Evolutionary conservation across 2,888 invertebrate genomes (phyloP), one percentile per base, ranked within the genome.

Genomic region (Ormyrus labotus): DNA sequence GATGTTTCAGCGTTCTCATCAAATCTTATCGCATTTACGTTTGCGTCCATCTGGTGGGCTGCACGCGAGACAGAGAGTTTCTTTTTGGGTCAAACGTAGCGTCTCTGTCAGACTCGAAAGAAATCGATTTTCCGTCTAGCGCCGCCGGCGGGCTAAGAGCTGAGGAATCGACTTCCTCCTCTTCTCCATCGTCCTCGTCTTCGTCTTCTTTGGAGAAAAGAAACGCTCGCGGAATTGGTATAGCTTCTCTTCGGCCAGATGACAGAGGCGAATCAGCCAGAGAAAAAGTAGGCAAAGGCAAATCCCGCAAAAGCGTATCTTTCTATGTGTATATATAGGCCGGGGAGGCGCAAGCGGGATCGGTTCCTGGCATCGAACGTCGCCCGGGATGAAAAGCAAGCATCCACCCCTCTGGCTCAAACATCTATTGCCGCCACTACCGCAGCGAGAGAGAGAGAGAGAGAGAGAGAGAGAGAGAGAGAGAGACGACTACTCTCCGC

Each of bases 371-470:
- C 81, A 70, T 80, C 84, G 83, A 69, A 84, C 83, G 82, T 83
- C 83, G 83, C 34, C 34, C 81, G 80, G 86, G 84, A 86, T 87
- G 86, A 87, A 88, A 89, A 87, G 88, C 87, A 86, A 87, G 84
- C 88, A 85, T 86, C 85, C 64, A n/a, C 53, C 48, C 19, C 45
- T 8, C n/a, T 48, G 60, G n/a, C 9, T 69, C 67, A 57, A 74
- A 58, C 74, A 64, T 77, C 81, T 82, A 83, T 83, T 84, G 82
- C 81, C 80, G 72, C 80, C 80, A 71, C 80, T 80, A 75, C 72
- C 63, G 61, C 65, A 58, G 83, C 82, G 84, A 80, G 64, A 75
- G 81, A 76, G 78, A 19, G 51, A 6, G n/a, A 47, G 72, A 57
- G 83, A 82, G 84, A 80, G 64, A 75, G 81, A 76, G 83, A 83